phyloP scores from a whole-genome alignment of 2,113 vertebrate genomes.

The Conger conger region DNA sequence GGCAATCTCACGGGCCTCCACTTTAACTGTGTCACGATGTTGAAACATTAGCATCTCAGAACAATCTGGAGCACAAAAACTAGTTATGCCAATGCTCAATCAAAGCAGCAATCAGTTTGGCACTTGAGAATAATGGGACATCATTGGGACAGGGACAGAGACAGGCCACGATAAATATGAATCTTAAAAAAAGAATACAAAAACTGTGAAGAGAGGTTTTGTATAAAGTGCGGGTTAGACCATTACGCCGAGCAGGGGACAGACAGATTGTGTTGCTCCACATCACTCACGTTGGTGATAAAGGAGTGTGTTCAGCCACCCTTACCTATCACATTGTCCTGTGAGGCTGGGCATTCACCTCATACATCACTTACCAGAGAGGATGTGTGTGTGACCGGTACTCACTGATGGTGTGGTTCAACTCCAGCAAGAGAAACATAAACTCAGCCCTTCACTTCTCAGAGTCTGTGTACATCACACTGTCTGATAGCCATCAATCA shows the following conservation, averaged over 20 bases:
- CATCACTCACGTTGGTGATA: neutral
- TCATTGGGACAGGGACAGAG: neutral
- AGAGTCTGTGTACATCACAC: neutral
- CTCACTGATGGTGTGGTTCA: constrained; percentile 15
- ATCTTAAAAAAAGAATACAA: neutral
- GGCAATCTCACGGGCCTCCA: neutral
- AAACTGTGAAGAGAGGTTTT: neutral
- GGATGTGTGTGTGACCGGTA: neutral
- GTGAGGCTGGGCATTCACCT: neutral
- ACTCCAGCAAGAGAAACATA: neutral
- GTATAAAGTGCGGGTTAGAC: neutral
- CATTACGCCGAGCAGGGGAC: neutral
- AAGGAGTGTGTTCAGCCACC: neutral
- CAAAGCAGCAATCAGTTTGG: constrained; percentile 25
- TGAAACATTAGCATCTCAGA: constrained; percentile 20
- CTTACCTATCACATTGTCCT: neutral
- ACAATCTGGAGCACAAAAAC: neutral
- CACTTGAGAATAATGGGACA: constrained; percentile 23
- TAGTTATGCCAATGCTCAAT: constrained; percentile 9
- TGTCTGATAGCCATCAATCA: neutral
- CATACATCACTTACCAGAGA: constrained; percentile 9
- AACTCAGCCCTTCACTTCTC: neutral
- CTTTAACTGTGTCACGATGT: constrained; percentile 10
- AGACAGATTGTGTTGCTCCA: neutral
- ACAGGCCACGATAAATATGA: neutral